These are phyloP conservation scores for Noctua janthe DNA, from an alignment of 2,888 invertebrate species.

Conservation along the genomic window DNA sequence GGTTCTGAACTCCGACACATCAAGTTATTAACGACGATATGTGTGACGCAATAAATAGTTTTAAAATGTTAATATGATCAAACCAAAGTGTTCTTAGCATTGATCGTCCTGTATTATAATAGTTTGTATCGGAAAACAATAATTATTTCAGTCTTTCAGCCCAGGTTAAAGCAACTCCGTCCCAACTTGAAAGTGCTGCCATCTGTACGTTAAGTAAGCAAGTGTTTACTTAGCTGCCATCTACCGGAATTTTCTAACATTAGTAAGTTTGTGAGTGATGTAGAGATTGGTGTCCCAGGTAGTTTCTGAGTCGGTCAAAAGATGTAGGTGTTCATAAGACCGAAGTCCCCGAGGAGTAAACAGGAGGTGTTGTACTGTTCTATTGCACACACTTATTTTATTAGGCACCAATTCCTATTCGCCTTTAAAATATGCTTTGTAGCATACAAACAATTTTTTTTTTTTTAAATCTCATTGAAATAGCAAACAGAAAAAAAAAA, in stretches of 20 bases:
- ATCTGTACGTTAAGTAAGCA: slow-evolving; percentile 28
- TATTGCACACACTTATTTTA: not conserved
- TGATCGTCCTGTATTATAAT: not conserved
- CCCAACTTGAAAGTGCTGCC: slow-evolving; percentile 41
- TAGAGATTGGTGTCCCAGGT: not conserved
- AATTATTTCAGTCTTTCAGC: not conserved
- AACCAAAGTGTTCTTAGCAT: not conserved
- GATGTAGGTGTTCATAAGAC: not conserved
- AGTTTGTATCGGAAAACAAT: not conserved
- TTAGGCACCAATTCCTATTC: not conserved
- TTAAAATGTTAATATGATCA: not conserved
- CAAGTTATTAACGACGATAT: not conserved
- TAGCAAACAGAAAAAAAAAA: no score
- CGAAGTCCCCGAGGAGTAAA: not conserved
- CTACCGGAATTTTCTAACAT: slow-evolving; percentile 21
- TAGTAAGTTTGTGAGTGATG: not conserved
- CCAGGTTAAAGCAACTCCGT: not conserved
- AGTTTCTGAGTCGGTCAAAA: not conserved
- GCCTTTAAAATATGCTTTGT: not conserved
- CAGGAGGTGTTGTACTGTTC: not conserved
- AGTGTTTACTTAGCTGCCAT: slow-evolving; percentile 35
- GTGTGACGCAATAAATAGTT: not conserved
- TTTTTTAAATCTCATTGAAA: no score
- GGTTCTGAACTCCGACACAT: not conserved
- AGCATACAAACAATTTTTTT: no score